Percentiles rank a stretch among this genome's conserved stretches.
Conservation (phyloP, 2,888 invertebrate species). For the Elegia similella region DNA sequence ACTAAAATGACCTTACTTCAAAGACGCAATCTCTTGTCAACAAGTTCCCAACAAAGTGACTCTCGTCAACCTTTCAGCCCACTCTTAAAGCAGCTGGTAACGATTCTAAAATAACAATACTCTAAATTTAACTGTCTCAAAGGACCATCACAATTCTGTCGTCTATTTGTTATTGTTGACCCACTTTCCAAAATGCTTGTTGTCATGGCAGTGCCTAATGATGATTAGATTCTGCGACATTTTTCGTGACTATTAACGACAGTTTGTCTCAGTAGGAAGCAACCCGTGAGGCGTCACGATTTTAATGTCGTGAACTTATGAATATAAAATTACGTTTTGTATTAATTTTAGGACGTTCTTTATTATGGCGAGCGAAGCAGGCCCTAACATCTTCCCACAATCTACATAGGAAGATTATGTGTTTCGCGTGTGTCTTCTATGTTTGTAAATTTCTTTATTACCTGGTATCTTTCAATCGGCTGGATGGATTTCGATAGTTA, state of each 20-base stretch:
- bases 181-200: conserved; percentile 47
- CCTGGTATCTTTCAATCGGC: too few species aligned
- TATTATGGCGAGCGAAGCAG: too few species aligned
- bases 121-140: conserved; percentile 19
- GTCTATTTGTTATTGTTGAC: conserved; percentile 58
- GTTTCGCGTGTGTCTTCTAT: too few species aligned
- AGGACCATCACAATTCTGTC: conserved; percentile 27
- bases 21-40: background rate
- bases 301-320: background rate
- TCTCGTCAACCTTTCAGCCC: background rate
- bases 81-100: background rate
- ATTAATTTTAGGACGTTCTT: background rate
- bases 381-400: too few species aligned
- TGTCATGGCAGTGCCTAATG: conserved; percentile 45
- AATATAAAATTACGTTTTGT: background rate
- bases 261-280: conserved; percentile 30
- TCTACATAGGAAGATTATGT: too few species aligned
- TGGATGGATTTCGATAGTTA: too few species aligned
- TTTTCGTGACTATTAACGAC: conserved; percentile 10
- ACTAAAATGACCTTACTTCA: too few species aligned
- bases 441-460: too few species aligned
- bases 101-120: background rate
- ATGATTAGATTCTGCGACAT: conserved; percentile 8
- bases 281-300: conserved; percentile 13
- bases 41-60: background rate